phyloP scores from a whole-genome alignment of 2,797 vertebrate genomes.

The Podarcis lilfordi region DNA sequence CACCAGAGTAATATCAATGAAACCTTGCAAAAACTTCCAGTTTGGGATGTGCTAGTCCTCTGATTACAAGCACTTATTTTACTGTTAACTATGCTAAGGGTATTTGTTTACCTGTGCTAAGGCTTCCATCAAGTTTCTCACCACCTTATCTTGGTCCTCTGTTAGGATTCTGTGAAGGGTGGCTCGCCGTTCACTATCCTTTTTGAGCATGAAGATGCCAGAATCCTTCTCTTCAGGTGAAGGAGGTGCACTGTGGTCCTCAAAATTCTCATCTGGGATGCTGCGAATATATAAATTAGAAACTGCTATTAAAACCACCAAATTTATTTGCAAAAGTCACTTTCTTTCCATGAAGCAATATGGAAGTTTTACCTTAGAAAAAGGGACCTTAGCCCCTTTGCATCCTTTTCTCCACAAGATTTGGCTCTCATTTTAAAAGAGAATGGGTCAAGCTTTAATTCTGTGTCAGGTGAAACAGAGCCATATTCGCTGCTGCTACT shows the following conservation, averaged over 20 bases:
- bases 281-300: slow-evolving; percentile 71
- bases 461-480: slow-evolving; percentile 96
- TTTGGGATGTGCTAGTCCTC: not conserved
- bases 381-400: slow-evolving; percentile 88
- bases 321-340: not conserved
- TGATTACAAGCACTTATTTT: not conserved
- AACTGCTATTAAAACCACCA: not conserved
- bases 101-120: slow-evolving; percentile 85
- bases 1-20: not conserved
- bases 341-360: not conserved
- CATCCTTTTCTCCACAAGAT: slow-evolving; percentile 93
- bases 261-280: slow-evolving; percentile 98
- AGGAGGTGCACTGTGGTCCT: slow-evolving; percentile 97
- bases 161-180: slow-evolving; percentile 95
- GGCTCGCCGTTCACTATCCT: slow-evolving; percentile 95
- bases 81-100: not conserved
- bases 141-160: slow-evolving; percentile 93
- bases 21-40: not conserved
- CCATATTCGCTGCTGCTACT: slow-evolving; percentile 98
- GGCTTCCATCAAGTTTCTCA: slow-evolving; percentile 91
- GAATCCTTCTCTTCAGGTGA: slow-evolving; percentile 98
- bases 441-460: slow-evolving; percentile 94
- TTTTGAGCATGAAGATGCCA: slow-evolving; percentile 95
- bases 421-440: slow-evolving; percentile 93
- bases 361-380: slow-evolving; percentile 87